Evolutionary conservation across 2,113 vertebrate genomes (phyloP).

Genomic region (Verasper variegatus): DNA sequence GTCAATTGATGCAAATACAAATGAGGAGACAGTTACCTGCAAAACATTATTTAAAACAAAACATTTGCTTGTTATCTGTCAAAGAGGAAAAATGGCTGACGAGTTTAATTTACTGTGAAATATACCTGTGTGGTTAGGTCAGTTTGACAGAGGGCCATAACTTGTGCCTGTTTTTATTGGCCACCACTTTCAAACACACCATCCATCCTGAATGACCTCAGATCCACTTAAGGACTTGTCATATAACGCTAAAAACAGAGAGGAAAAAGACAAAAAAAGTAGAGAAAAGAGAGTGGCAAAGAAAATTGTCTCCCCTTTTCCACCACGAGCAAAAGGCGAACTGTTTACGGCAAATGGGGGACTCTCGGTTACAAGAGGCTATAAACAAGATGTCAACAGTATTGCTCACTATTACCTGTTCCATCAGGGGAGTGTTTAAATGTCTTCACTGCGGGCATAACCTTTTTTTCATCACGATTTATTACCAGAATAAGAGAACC

Average conservation of each 20-base stretch:
- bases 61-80: background rate
- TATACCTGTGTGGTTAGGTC: background rate
- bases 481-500: conserved; percentile 57
- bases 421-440: conserved; percentile 60
- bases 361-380: conserved; percentile 39
- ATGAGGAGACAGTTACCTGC: background rate
- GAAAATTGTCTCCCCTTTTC: conserved; percentile 30
- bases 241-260: conserved; percentile 24
- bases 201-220: background rate
- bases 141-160: conserved; percentile 9
- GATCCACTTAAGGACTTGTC: conserved; percentile 18
- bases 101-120: background rate
- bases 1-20: background rate
- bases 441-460: conserved; percentile 49
- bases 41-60: background rate
- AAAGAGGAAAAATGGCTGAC: background rate
- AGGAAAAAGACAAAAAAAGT: conserved; percentile 8
- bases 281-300: conserved; percentile 4
- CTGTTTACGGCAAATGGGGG: conserved; percentile 52
- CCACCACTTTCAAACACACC: conserved; percentile 27
- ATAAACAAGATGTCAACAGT: conserved; percentile 63
- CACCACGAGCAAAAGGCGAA: conserved; percentile 17
- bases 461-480: conserved; percentile 61
- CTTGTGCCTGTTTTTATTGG: conserved; percentile 26
- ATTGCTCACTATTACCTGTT: conserved; percentile 63